These are phyloP conservation scores for Agonopterix arenella DNA, from an alignment of 2,888 invertebrate genomes.

Conservation along the genomic window DNA sequence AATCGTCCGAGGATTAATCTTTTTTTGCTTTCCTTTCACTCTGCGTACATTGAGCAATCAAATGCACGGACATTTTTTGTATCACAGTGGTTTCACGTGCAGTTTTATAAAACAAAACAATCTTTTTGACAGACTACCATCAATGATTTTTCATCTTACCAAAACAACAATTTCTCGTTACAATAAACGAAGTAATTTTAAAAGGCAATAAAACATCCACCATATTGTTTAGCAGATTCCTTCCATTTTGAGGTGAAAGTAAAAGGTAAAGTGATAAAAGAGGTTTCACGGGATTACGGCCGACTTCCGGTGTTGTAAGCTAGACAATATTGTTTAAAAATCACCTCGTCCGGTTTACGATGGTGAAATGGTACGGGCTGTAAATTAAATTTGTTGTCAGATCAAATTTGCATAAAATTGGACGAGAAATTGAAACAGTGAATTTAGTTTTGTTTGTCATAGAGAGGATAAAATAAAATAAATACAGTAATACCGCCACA, in stretches of 20 bases:
- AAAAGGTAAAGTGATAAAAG: conserved; percentile 15
- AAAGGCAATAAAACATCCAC: neutral
- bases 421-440: neutral
- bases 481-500: too few species aligned
- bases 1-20: too few species aligned
- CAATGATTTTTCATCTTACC: too few species aligned
- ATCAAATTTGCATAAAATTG: conserved; percentile 15
- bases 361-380: conserved; percentile 20
- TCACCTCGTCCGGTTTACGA: neutral
- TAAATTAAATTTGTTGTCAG: conserved; percentile 31
- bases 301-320: conserved; percentile 17
- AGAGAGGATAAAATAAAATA: too few species aligned
- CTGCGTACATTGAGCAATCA: too few species aligned
- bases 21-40: too few species aligned
- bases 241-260: conserved; percentile 2
- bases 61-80: too few species aligned
- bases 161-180: neutral
- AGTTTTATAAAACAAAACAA: too few species aligned
- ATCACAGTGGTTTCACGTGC: too few species aligned
- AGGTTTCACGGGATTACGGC: conserved; percentile 13
- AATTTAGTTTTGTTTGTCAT: too few species aligned
- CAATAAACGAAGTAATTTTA: neutral
- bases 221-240: neutral
- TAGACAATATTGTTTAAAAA: conserved; percentile 19
- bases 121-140: too few species aligned